Evolutionary conservation across 2,113 vertebrate species (phyloP), one percentile per base, ranked within the genome.

Genomic region (Heterotis niloticus): DNA sequence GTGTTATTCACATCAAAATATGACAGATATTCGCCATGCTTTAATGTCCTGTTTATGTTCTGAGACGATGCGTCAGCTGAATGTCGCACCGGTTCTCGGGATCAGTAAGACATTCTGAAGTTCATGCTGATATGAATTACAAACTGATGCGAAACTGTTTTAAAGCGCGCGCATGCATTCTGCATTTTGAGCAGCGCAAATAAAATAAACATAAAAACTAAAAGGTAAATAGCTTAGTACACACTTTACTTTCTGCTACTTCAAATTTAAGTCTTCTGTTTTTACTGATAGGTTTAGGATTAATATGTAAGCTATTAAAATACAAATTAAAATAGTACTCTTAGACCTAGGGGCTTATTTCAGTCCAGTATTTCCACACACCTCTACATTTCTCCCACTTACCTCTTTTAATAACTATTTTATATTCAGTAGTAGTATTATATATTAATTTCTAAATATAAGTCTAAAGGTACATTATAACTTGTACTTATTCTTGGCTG

Each of bases 251-350:
- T 44, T 44, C 34, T 44, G 34, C 34, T 44, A 7, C 7, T 44
- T 44, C 7, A 70, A 28, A 70, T 70, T 34, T 70, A 10, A 70
- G 28, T 16, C 5, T 34, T 70, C 68, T 70, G 20, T 34, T 51
- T 70, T 70, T 70, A 70, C 10, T 70, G 5, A 20, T 51, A 18
- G 29, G 28, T 34, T 34, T 7, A 34, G 68, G 68, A 70, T 70
- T 70, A 44, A 70, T 70, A 70, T 70, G 17, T 28, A 11, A 70
- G 68, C 28, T 20, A 70, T 70, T 70, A 34, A 70, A 70, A 70
- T 28, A 34, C 51, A 34, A 70, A 34, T 34, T 70, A 34, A 34
- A 70, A 18, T 70, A 24, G 34, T 44, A 44, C 7, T 44, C 34
- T 44, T 2, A 44, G 13, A 17, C 34, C 28, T 51, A 17, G 13